phyloP scores from a whole-genome alignment of 2,797 vertebrate species.

The Oreochromis mossambicus region DNA sequence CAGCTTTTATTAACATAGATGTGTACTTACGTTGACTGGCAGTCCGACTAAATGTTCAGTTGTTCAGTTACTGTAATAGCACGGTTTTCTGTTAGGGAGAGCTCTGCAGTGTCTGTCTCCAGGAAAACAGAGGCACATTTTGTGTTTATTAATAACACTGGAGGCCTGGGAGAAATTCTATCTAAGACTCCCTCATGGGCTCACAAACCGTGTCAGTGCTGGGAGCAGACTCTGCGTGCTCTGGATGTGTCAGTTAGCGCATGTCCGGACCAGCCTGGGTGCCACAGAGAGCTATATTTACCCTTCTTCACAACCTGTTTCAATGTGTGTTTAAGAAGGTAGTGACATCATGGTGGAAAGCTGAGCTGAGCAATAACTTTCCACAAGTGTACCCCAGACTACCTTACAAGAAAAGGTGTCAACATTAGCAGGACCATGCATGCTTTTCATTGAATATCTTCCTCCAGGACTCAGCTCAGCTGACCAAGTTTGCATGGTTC shows the following conservation, averaged over 20 bases:
- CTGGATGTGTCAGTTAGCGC: conserved; percentile 24
- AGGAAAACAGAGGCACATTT: conserved; percentile 62
- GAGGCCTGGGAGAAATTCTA: conserved; percentile 58
- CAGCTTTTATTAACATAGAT: not conserved
- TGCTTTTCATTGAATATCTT: not conserved
- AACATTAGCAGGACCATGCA: not conserved
- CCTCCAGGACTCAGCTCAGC: not conserved
- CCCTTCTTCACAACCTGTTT: conserved; percentile 13
- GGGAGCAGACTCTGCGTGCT: conserved; percentile 18
- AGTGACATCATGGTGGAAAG: not conserved
- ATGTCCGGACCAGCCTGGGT: conserved; percentile 12
- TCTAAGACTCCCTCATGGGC: conserved; percentile 46
- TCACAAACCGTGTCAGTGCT: conserved; percentile 41
- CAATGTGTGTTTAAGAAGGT: not conserved
- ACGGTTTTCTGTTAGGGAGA: conserved; percentile 4
- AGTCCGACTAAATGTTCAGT: not conserved
- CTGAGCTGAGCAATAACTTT: not conserved
- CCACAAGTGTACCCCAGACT: not conserved
- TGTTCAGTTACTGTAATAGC: not conserved
- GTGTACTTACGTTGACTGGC: conserved; percentile 48
- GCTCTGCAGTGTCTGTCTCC: conserved; percentile 36
- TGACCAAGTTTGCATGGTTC: conserved; percentile 20
- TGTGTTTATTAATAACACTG: conserved; percentile 74
- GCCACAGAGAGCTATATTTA: conserved; percentile 52
- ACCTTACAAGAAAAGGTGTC: not conserved